Base-by-base conservation (phyloP, 2,888 invertebrate species). In the Acrobasis repandana region DNA sequence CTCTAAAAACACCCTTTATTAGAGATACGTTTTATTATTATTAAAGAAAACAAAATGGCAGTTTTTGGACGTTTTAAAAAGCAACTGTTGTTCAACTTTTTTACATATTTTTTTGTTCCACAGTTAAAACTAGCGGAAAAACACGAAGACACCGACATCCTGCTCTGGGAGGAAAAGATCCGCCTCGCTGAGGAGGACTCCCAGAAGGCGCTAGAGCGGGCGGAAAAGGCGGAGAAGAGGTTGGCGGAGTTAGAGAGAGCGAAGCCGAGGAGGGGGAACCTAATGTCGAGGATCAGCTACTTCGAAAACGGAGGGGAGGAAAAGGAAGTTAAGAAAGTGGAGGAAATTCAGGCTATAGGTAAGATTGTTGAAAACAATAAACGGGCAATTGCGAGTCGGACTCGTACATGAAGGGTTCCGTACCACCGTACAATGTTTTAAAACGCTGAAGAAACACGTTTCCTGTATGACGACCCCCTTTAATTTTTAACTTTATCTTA, bases 181-280 rank as follows among this genome's bases (percentile, higher is more conserved):
- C 94, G 92, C 74, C 79, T 95, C 0, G 94, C 94, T 0, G 95
- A 95, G 75, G 93, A 94, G n/a, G 95, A 96, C 70, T 90, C 95
- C 0, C 93, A 93, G 67, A 93, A 92, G 67, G 94, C 95, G 0
- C 65, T 93, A 10, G 93, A 94, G 65, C 82, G 95, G 62, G 95
- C 95, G 0, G 95, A 95, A 73, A 86, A 43, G 11, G 88, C 90
- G 0, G 90, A 90, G 66, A 76, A 66, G 63, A 81, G 66, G 59
- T 64, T 87, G 0, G 67, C 65, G 4, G 80, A 78, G 54, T 8
- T 66, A 1, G 74, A 76, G 56, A 70, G 71, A 52, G 64, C 67
- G 61, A 57, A 36, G 47, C 72, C 65, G 11, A 76, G 71, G 65
- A 77, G 72, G 20, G 76, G 77, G 9, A 80, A 73, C n/a, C 72